Conservation (phyloP, 2,113 vertebrate genomes). For the Pygathrix nemaeus region DNA sequence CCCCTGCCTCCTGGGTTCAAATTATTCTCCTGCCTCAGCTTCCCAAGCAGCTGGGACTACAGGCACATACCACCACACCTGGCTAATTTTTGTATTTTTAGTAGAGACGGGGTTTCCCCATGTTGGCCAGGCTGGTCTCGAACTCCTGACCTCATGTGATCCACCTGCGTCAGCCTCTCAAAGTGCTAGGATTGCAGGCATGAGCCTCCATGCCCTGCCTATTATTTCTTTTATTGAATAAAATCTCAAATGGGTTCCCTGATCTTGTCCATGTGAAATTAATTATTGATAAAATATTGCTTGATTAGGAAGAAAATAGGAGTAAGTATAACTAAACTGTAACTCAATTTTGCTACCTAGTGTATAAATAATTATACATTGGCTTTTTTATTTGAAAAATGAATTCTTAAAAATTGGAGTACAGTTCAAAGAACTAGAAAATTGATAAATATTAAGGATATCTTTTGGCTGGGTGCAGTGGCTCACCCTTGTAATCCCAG, state of each 20-base stretch:
- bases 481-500: too few species aligned
- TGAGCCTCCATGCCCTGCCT: neutral
- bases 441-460: neutral
- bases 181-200: neutral
- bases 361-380: neutral
- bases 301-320: neutral
- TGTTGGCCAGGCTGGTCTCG: neutral
- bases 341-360: neutral
- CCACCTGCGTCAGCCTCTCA: neutral
- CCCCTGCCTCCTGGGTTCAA: neutral
- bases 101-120: neutral
- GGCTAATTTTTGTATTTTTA: neutral
- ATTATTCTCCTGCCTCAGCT: neutral
- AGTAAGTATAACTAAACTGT: neutral
- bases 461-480: too few species aligned
- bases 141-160: neutral
- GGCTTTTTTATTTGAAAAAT: neutral
- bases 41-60: neutral
- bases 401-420: neutral
- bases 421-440: constrained; percentile 23
- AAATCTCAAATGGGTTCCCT: neutral
- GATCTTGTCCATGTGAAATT: neutral
- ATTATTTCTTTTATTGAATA: constrained; percentile 2
- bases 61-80: neutral
- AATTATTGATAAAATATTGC: neutral